Evolutionary conservation across 2,113 vertebrate species (phyloP).

Genomic region (Ptilorrhoa leucosticta): DNA sequence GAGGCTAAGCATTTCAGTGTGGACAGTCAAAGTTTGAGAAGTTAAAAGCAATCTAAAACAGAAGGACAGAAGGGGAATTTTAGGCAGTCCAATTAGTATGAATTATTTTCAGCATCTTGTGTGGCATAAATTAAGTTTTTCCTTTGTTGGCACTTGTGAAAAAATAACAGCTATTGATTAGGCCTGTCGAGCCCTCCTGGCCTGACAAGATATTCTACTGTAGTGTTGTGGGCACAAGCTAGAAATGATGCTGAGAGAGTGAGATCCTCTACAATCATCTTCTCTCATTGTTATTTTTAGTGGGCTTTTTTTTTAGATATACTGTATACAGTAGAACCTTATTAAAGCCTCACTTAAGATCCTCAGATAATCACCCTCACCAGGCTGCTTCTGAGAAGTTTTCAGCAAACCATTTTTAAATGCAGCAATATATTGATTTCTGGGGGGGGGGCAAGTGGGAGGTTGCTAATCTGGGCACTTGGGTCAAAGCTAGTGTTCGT

Average conservation of each 20-base stretch:
- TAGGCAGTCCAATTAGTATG: slow-evolving; percentile 15
- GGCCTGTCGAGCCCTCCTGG: slow-evolving; percentile 17
- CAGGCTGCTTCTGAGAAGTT: slow-evolving; percentile 38
- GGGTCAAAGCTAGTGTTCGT: slow-evolving; percentile 38
- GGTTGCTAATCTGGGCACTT: slow-evolving; percentile 50
- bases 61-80: slow-evolving; percentile 32
- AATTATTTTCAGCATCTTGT: slow-evolving; percentile 53
- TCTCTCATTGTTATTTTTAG: slow-evolving; percentile 58
- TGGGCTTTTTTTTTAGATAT: slow-evolving; percentile 34
- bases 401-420: slow-evolving; percentile 34
- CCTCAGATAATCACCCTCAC: slow-evolving; percentile 15
- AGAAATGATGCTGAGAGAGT: slow-evolving; percentile 24
- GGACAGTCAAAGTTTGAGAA: slow-evolving; percentile 28
- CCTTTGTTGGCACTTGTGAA: slow-evolving; percentile 49
- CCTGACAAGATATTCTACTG: slow-evolving; percentile 52
- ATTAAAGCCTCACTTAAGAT: slow-evolving; percentile 45
- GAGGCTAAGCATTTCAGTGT: slow-evolving; percentile 28
- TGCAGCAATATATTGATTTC: slow-evolving; percentile 42
- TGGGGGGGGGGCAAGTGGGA: neutral
- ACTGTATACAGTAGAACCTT: slow-evolving; percentile 56
- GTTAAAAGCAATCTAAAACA: slow-evolving; percentile 10
- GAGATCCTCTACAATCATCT: slow-evolving; percentile 57
- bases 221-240: slow-evolving; percentile 9
- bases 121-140: slow-evolving; percentile 46
- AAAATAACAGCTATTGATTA: slow-evolving; percentile 62